A percentile compares a stretch with the other conserved stretches of the same genome.
These are phyloP conservation scores for Phalacrocorax aristotelis DNA, from an alignment of 2,113 vertebrate genomes.

Conservation along the genomic window DNA sequence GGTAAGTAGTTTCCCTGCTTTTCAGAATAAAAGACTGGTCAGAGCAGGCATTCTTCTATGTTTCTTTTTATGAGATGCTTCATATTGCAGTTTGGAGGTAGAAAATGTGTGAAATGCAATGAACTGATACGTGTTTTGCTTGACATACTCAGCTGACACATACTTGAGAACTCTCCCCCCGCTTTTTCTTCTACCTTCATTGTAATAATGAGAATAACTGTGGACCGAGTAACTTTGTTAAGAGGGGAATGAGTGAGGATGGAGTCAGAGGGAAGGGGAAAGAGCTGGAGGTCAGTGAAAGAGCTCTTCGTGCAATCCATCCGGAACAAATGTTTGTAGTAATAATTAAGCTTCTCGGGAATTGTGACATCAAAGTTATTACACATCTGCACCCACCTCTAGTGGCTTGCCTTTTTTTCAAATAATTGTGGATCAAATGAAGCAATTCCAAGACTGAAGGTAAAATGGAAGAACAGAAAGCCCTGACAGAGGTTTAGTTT, in stretches of 20 bases:
- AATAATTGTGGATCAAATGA: neutral
- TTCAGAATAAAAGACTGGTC: neutral
- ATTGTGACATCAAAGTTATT: neutral
- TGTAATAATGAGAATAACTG: neutral
- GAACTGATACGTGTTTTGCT: rapidly evolving
- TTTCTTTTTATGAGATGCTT: neutral
- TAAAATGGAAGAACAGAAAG: neutral
- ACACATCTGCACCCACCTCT: neutral
- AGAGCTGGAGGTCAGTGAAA: neutral
- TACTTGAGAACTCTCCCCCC: neutral
- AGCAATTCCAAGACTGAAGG: neutral
- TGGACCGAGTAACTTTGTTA: neutral
- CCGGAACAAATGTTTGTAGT: neutral
- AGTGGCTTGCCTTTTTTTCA: neutral
- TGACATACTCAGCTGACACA: neutral
- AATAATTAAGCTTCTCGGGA: neutral
- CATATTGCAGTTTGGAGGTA: neutral
- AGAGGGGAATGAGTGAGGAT: neutral
- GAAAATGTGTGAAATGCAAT: neutral
- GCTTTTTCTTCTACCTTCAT: neutral
- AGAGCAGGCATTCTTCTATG: neutral
- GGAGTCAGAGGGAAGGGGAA: neutral
- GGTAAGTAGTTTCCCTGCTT: neutral
- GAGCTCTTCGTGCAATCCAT: neutral
- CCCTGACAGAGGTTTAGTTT: neutral